Evolutionary conservation across 2,113 vertebrate species (phyloP).

Genomic region (Neolamprologus hecqui): DNA sequence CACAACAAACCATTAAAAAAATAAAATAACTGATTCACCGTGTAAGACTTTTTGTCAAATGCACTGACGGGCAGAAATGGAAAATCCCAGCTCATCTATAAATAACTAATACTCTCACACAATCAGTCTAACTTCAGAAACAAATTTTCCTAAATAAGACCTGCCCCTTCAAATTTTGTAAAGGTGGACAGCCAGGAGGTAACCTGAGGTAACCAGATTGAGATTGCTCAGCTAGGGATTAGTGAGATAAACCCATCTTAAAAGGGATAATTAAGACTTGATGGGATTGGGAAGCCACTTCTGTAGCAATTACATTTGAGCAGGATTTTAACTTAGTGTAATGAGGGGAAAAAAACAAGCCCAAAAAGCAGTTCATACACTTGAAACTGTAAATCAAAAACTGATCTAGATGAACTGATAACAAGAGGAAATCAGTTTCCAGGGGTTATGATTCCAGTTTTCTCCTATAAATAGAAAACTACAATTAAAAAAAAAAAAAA

Average conservation of each 20-base stretch:
- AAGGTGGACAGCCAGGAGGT: conserved; percentile 14
- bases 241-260: conserved; percentile 60
- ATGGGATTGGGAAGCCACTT: conserved; percentile 66
- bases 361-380: not conserved
- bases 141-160: not conserved
- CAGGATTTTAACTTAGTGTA: conserved; percentile 39
- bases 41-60: not conserved
- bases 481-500: not conserved
- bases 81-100: not conserved
- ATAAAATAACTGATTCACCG: not conserved
- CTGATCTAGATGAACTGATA: not conserved
- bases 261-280: conserved; percentile 63
- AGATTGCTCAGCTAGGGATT: conserved; percentile 53
- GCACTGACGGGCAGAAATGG: not conserved
- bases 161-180: not conserved
- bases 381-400: not conserved
- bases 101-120: not conserved
- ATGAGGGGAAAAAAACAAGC: not conserved
- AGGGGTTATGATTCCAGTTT: not conserved
- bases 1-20: not conserved
- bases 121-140: not conserved
- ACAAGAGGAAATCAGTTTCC: not conserved
- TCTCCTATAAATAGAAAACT: not conserved
- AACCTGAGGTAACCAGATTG: conserved; percentile 55
- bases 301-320: conserved; percentile 65